Base-by-base conservation (phyloP, 2,888 invertebrate genomes). In the Hymenopus coronatus region DNA sequence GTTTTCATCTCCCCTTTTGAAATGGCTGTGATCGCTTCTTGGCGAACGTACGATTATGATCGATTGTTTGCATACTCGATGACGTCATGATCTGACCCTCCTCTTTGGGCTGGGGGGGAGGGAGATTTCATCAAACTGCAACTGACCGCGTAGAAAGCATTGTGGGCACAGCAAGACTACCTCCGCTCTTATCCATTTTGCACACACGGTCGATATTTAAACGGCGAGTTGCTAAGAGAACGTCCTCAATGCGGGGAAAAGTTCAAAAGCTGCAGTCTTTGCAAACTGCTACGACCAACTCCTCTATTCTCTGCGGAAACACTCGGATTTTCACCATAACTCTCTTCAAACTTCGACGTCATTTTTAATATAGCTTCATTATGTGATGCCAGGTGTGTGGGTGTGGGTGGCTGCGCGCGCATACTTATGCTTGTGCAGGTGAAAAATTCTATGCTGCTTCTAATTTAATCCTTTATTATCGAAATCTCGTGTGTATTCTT, bases 31-130 rank as follows among this genome's bases (percentile, higher is more conserved):
- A 86, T 86, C 86, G 27, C 86, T 70, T 86, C 85, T 85, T 85
- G 85, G 85, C n/a, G 84, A 70, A 70, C 54, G 54, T 20, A 70
- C 54, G 54, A 27, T 25, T n/a, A 54, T 85, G 86, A 86, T 86
- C 86, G 86, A 86, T 86, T 86, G 86, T 86, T 86, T 81, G 86
- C 86, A 86, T 86, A 30, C 86, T 86, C 81, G 70, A 86, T 86
- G 86, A 86, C 86, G 86, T 86, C 86, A 86, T 28, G 30, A 81
- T 30, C 86, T 70, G 40, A 86, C 85, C 86, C 54, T 15, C 40
- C 46, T 54, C 54, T 84, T 12, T n/a, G 25, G 20, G 84, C 25
- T 12, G 84, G 54, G 46, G 3, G 40, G 8, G 46, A 27, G 85
- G 85, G 54, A 46, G 28, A 46, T 27, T 27, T 46, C 27, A 33